Base-by-base conservation (phyloP, 2,113 vertebrate species). In the Rhea americana region DNA sequence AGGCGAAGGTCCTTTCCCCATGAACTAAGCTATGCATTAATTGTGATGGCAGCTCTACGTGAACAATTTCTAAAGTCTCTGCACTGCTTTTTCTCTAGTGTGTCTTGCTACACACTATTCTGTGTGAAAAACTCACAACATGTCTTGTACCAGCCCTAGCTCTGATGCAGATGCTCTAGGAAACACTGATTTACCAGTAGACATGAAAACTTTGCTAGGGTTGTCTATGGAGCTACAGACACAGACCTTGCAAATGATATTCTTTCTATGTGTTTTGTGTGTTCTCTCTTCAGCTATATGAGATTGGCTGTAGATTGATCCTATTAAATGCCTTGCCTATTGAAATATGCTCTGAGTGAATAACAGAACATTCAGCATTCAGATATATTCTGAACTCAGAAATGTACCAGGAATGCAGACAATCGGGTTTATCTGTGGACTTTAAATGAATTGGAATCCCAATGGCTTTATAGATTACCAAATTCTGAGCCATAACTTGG, bases 401-500 rank as follows among this genome's bases (percentile, higher is more conserved):
- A 63, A 0, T 5, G 15, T 26, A 4, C 9, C 18, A 53, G 6
- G 4, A 80, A 4, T 45, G 7, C 1, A 1, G 83, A 30, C 9
- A 6, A 45, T 4, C 14, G 37, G 11, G 5, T 26, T 72, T 63
- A 30, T 45, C 45, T 47, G 9, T n/a, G 47, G 3, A 19, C 26
- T 90, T 91, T 17, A 70, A 61, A 77, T 1, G 2, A 18, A 53
- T 19, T 48, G 50, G 17, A 55, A 74, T 45, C 13, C 14, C 62
- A 11, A 53, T 14, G 10, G 13, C 30, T 45, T 71, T 41, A 65
- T 1, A 67, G n/a, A n/a, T 37, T n/a, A 32, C 24, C 86, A 47
- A 3, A 13, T 82, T 82, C 61, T 37, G 30, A 15, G 3, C 5
- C 21, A 14, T 10, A 89, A 9, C 10, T 84, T 72, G 6, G 48